phyloP scores from a whole-genome alignment of 1,140 invertebrate species.

The Caenorhabditis latens region DNA sequence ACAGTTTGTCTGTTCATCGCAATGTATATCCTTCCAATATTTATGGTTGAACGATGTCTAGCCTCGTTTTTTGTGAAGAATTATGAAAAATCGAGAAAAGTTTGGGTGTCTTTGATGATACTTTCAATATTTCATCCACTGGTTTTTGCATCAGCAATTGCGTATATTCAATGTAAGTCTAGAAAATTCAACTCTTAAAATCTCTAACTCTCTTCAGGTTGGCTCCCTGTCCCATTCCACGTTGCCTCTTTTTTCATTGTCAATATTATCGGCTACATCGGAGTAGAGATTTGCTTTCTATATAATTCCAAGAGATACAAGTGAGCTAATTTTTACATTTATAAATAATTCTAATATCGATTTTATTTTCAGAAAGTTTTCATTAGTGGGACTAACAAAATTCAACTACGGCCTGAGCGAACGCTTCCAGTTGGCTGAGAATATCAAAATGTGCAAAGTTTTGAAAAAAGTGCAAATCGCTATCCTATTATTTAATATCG shows the following conservation, averaged over 20 bases:
- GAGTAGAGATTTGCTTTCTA: background rate
- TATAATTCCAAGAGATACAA: background rate
- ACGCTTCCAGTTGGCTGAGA: conserved; percentile 2
- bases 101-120: conserved; percentile 35
- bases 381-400: background rate
- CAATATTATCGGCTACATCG: conserved; percentile 7
- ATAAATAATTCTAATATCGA: background rate
- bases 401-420: background rate
- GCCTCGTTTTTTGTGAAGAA: conserved; percentile 41
- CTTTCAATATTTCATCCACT: conserved; percentile 34
- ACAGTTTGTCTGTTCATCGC: conserved; percentile 27
- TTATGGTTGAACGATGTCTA: conserved; percentile 29
- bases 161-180: conserved; percentile 23
- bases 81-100: conserved; percentile 19
- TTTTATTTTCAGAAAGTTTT: background rate
- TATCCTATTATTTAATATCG: conserved; percentile 31
- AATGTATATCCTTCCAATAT: conserved; percentile 42
- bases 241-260: background rate
- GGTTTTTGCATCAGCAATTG: conserved; percentile 24
- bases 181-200: background rate
- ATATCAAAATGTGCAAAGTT: conserved; percentile 32
- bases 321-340: background rate
- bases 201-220: background rate
- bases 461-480: conserved; percentile 14
- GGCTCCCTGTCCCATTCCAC: background rate